Base-by-base conservation (phyloP, 2,888 invertebrate genomes). In the Leptinotarsa rubiginosa region DNA sequence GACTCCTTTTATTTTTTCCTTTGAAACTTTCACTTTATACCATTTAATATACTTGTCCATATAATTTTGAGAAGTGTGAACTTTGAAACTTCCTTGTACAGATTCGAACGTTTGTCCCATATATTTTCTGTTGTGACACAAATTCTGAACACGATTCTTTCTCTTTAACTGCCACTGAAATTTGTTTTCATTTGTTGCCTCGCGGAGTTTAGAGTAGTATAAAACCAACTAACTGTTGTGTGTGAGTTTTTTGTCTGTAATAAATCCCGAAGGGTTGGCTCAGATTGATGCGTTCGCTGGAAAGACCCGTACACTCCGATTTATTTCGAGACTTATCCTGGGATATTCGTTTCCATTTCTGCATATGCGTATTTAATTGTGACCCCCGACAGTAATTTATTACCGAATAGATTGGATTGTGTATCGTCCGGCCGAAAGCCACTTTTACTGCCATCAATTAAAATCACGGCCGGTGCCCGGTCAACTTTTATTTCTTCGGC, bases 371-470 rank as follows among this genome's bases (percentile, higher is more conserved):
- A 83, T 87, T 82, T 87, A 86, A 87, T 87, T 87, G 87, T 87
- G 85, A 85, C 85, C 83, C 75, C 76, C 75, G 75, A 50, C 68
- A 77, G 85, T 84, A 85, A 87, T 87, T 87, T 87, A 87, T 87
- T 81, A 79, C 83, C 81, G 80, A 76, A 83, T 82, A 84, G 84
- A 85, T 86, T 85, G 86, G 85, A 82, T 84, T 82, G 84, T 84
- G 84, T 84, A 81, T 80, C 81, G 84, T 85, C 83, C 84, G 81
- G 77, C 81, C 83, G 80, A 84, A 85, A 84, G 86, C 86, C 84
- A 82, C 83, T 86, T 87, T 87, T 85, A 87, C 86, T 83, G 83
- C 84, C 86, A 87, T 87, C 86, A 87, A 87, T 87, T 86, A 87
- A 87, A 84, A 74, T 70, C 78, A 67, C 77, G 77, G 73, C 73